Base-by-base conservation (phyloP, 2,797 vertebrate genomes). In the Danionella dracula region DNA sequence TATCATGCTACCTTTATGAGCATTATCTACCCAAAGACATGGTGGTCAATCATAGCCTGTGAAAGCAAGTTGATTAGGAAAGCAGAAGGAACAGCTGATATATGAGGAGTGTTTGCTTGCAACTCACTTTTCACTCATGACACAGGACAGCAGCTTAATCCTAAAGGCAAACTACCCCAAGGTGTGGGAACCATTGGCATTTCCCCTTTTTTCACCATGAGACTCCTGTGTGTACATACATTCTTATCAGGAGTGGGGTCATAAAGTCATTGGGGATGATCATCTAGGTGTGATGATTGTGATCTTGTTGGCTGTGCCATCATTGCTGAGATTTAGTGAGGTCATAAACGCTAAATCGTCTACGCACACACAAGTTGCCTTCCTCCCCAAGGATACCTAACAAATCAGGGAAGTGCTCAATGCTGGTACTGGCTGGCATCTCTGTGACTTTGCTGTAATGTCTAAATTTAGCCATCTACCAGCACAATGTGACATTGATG, bases 131-230 rank as follows among this genome's bases (percentile, higher is more conserved):
- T 69, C 29, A 74, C 70, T 75, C 84, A 84, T 78, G 90, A 86
- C 73, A 83, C 80, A 85, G 82, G 77, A 85, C 73, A 90, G 84
- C 81, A 78, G 56, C 78, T 73, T 90, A 91, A 93, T 94, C 92
- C 89, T 86, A 90, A 88, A 92, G 87, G 83, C 87, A 85, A 66
- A 79, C 85, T 80, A 74, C 81, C 17, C 77, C 84, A 90, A 86
- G 75, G 84, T 89, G 90, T 93, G 93, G 90, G 94, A 97, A 94
- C 91, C 87, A 71, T 86, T 62, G 87, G 84, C 84, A 85, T 92
- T 95, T 93, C 87, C 91, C 79, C 85, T 92, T 89, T 91, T 89
- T 79, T 29, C 15, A 71, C 66, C 70, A 48, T 51, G 53, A 35
- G 86, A 86, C 85, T 83, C 82, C 84, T 86, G 83, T 83, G 89